phyloP scores from a whole-genome alignment of 1,140 invertebrate species.

The Schlechtendalia chinensis region DNA sequence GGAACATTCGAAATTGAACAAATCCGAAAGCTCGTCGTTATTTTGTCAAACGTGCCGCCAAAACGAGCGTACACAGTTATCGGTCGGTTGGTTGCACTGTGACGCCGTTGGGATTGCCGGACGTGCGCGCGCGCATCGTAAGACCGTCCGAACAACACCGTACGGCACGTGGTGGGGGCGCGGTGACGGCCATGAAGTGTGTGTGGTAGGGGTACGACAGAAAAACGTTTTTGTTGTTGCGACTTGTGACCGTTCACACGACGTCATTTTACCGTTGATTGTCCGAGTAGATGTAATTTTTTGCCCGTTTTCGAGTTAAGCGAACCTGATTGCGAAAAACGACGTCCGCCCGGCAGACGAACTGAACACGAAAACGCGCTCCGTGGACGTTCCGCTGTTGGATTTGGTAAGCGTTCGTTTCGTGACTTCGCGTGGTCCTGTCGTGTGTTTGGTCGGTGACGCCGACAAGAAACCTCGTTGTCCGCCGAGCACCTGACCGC shows the following conservation, averaged over 20 bases:
- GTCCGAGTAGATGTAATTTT: slow-evolving; percentile 31
- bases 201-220: background rate
- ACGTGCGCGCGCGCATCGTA: background rate
- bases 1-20: too few relatives aligned
- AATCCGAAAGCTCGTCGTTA: too few relatives aligned
- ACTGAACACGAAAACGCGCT: slow-evolving; percentile 13
- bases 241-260: slow-evolving; percentile 3
- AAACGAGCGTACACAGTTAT: too few relatives aligned
- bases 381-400: slow-evolving; percentile 10
- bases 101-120: background rate
- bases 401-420: slow-evolving; percentile 31
- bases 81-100: background rate
- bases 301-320: slow-evolving; percentile 26
- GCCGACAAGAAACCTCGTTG: slow-evolving; percentile 22
- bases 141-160: background rate
- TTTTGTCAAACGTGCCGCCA: too few relatives aligned
- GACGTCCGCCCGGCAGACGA: slow-evolving; percentile 22
- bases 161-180: slow-evolving; percentile 13
- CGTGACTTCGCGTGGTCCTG: background rate
- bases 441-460: too few relatives aligned
- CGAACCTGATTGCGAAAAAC: background rate
- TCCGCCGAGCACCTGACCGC: background rate
- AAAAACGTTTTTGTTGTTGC: slow-evolving; percentile 39
- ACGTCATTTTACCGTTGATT: slow-evolving; percentile 41
- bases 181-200: rapidly evolving